Evolutionary conservation across 2,113 vertebrate species (phyloP).

Genomic region (Xiphophorus hellerii): DNA sequence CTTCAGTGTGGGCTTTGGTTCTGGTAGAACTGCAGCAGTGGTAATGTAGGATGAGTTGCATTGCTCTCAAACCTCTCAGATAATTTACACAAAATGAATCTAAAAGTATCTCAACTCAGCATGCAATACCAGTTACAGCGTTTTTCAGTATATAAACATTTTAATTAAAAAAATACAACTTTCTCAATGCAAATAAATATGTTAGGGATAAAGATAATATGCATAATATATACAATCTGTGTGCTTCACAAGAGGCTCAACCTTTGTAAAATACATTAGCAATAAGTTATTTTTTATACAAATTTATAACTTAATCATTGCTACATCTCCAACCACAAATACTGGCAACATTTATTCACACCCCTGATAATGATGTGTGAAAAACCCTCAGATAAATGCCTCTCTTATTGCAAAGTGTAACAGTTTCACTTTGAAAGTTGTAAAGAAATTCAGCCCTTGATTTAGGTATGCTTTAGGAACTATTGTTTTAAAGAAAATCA

Average conservation of each 20-base stretch:
- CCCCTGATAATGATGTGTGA: background rate
- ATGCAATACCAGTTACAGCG: conserved; percentile 28
- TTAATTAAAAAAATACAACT: conserved; percentile 80
- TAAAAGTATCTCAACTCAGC: conserved; percentile 21
- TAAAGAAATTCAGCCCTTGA: background rate
- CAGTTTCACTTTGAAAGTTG: background rate
- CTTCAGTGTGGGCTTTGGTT: background rate
- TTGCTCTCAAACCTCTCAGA: conserved; percentile 7
- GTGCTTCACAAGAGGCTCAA: conserved; percentile 74
- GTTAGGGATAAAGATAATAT: conserved; percentile 50
- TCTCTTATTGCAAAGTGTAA: background rate
- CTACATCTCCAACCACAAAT: conserved; percentile 33
- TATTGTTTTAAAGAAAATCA: too few relatives aligned
- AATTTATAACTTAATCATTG: conserved; percentile 69
- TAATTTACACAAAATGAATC: background rate
- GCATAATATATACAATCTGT: conserved; percentile 58
- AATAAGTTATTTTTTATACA: conserved; percentile 78
- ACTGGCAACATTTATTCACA: background rate
- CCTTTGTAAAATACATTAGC: conserved; percentile 69
- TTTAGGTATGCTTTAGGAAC: background rate
- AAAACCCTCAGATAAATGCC: background rate
- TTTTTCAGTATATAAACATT: conserved; percentile 43
- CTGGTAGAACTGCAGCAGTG: background rate
- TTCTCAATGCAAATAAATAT: conserved; percentile 84
- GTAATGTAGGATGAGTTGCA: conserved; percentile 42